Evolutionary conservation across 2,797 vertebrate genomes (phyloP).

Genomic region (Geotrypetes seraphini): DNA sequence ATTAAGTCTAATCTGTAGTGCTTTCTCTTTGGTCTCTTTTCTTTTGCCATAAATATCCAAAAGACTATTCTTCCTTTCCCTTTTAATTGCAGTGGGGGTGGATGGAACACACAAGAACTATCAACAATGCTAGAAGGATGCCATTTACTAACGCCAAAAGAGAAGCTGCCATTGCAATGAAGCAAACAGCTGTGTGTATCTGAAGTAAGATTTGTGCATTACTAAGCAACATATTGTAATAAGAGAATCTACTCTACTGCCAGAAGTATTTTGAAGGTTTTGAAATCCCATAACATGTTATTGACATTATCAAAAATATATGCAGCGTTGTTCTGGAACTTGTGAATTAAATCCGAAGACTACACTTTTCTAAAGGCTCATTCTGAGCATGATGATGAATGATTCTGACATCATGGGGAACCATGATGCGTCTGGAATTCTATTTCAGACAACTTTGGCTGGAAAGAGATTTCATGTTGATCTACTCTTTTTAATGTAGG

Average conservation of each 20-base stretch:
- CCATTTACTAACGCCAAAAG: not conserved
- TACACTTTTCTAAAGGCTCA: not conserved
- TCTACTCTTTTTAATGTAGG: constrained; percentile 1
- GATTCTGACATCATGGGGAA: not conserved
- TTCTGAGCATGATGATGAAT: not conserved
- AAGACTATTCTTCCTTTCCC: not conserved
- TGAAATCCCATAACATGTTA: constrained; percentile 8
- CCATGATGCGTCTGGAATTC: not conserved
- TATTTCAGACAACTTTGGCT: not conserved
- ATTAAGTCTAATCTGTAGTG: constrained; percentile 3
- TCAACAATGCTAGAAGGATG: not conserved
- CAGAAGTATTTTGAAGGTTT: constrained; percentile 9
- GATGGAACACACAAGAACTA: not conserved
- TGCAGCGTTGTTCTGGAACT: constrained; percentile 13
- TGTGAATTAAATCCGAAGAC: constrained; percentile 9
- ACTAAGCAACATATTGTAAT: not conserved
- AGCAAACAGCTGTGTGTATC: not conserved
- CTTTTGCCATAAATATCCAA: not conserved
- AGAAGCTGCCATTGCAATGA: not conserved
- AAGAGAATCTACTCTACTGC: constrained; percentile 11
- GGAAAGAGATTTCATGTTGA: constrained; percentile 1
- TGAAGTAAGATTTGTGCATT: constrained; percentile 1
- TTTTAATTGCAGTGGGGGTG: not conserved
- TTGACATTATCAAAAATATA: constrained; percentile 16
- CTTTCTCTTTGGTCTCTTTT: not conserved